phyloP scores from a whole-genome alignment of 2,797 vertebrate species.

The Australoheros facetus region DNA sequence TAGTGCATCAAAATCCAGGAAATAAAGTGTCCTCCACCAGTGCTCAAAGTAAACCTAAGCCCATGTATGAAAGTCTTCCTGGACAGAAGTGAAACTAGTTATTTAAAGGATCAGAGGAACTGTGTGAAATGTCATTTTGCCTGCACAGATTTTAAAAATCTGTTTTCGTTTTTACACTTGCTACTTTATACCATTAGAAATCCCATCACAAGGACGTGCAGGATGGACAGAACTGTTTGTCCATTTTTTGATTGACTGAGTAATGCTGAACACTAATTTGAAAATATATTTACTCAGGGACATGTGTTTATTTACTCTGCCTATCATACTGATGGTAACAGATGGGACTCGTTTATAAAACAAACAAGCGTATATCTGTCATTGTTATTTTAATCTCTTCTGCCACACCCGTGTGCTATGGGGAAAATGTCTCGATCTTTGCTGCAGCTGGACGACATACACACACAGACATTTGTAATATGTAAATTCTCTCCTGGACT shows the following conservation, averaged over 20 bases:
- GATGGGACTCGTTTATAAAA: neutral
- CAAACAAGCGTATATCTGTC: neutral
- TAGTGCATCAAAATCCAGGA: neutral
- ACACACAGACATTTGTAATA: neutral
- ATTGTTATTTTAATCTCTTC: neutral
- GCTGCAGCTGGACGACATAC: neutral
- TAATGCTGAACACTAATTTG: neutral
- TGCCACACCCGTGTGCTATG: neutral
- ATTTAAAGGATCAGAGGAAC: neutral
- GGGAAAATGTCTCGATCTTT: neutral
- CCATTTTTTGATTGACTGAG: neutral
- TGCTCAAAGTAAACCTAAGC: neutral
- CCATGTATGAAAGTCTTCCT: neutral
- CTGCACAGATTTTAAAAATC: neutral
- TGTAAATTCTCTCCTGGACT: conserved; percentile 1
- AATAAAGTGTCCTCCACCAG: neutral
- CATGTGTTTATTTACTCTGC: neutral
- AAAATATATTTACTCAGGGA: neutral
- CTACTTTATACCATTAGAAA: neutral
- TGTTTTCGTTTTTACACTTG: neutral
- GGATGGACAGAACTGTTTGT: neutral
- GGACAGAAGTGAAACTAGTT: neutral
- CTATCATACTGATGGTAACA: neutral
- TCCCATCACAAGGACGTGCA: neutral
- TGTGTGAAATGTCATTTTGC: neutral